Conservation (phyloP, 2,797 vertebrate species). For the Falco biarmicus region DNA sequence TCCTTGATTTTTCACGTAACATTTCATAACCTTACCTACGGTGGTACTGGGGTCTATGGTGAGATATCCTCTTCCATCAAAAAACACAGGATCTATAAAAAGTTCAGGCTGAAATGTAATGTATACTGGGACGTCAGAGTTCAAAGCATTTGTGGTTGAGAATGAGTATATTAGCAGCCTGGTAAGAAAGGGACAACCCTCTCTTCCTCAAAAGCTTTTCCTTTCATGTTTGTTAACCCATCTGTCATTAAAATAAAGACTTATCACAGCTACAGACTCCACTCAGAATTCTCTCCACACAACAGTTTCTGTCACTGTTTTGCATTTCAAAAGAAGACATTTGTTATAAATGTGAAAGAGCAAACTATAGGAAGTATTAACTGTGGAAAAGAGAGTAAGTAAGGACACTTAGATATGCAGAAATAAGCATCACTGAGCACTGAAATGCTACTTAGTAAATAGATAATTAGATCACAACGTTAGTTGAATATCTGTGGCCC, state of each 20-base stretch:
- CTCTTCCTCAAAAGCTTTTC: background rate
- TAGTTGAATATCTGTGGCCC: background rate
- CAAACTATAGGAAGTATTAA: background rate
- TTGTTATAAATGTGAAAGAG: background rate
- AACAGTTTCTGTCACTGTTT: background rate
- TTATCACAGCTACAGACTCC: background rate
- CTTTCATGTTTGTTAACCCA: background rate
- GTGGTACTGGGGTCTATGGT: background rate
- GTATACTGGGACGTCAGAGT: background rate
- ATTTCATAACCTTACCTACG: background rate
- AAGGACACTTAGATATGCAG: background rate
- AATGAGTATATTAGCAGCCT: background rate
- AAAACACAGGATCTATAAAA: background rate
- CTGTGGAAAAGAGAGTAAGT: background rate
- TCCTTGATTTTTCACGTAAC: background rate
- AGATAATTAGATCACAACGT: background rate
- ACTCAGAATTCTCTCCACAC: background rate
- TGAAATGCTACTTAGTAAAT: background rate
- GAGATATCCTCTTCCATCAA: background rate
- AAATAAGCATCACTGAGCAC: background rate
- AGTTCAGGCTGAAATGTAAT: background rate
- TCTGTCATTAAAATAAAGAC: background rate
- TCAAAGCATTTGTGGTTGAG: background rate
- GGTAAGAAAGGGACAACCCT: background rate
- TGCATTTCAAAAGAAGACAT: background rate